Evolutionary conservation across 2,797 vertebrate species (phyloP), one percentile per base, ranked within the genome.

Genomic region (Microctenopoma stevenorrisi): DNA sequence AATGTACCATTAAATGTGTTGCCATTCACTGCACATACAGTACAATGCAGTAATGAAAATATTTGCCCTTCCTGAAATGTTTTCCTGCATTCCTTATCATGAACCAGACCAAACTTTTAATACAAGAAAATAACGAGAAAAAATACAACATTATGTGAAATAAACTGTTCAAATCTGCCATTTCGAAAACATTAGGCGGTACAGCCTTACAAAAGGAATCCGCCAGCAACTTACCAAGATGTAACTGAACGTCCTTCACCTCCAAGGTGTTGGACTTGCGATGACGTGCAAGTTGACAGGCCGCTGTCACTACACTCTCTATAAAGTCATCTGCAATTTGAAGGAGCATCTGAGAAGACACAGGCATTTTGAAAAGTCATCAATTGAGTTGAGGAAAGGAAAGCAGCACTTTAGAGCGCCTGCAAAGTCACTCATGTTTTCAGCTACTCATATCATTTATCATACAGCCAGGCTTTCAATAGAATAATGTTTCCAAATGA

Each of bases 301-400:
- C 98, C 0, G 98, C 97, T 0, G 97, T 98, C 86, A 98, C 98
- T 40, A 99, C 98, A 0, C 97, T 99, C 91, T 99, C 98, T 1
- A 99, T 99, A 86, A 99, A 99, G 81, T 99, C 98, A 62, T 99
- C 97, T 0, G 98, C 97, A 0, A 99, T 99, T 86, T 99, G 98
- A 74, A 99, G 87, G 85, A 99, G 94, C 97, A 99, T 98, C 98
- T 99, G 91, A 56, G 28, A 72, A 69, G 68, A 86, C 15, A 73
- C 0, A 7, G 16, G 22, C 6, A 70, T 50, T 64, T 62, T 4
- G 3, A 78, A 14, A 59, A 43, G 11, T 25, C 33, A 74, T 65
- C 47, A 51, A 55, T 57, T 5, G 0, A 15, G 35, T 51, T 56
- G 50, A 48, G 22, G 3, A 3, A 53, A 64, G 16, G 26, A 33